Percentiles rank a stretch among this genome's conserved stretches.
Evolutionary conservation across 2,113 vertebrate genomes (phyloP).

Genomic region (Gadus chalcogrammus): DNA sequence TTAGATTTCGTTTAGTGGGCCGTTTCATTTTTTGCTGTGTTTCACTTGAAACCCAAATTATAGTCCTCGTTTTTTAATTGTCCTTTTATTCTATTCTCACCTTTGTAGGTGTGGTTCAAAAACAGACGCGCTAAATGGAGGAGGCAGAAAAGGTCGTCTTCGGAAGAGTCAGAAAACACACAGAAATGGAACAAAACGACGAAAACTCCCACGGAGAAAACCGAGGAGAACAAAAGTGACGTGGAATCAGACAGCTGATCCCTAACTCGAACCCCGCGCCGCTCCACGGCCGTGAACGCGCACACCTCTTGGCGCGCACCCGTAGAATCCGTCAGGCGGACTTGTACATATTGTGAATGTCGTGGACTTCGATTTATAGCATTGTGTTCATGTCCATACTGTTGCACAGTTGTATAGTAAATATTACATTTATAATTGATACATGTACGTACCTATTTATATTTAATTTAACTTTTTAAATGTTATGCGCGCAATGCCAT

Average conservation of each 20-base stretch:
- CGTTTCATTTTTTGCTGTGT: not conserved
- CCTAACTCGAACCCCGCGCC: slow-evolving; percentile 9
- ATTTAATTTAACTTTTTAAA: slow-evolving; percentile 44
- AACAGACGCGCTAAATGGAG: slow-evolving; percentile 98
- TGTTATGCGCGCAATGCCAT: slow-evolving; percentile 26
- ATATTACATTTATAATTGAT: slow-evolving; percentile 61
- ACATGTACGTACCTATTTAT: slow-evolving; percentile 71
- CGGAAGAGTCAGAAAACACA: slow-evolving; percentile 91
- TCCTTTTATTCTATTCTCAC: slow-evolving; percentile 21
- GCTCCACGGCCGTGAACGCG: slow-evolving; percentile 33
- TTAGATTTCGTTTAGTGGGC: not conserved
- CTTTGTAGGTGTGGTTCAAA: slow-evolving; percentile 95
- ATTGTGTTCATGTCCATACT: slow-evolving; percentile 69
- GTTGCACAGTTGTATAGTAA: slow-evolving; percentile 83
- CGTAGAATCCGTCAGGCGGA: slow-evolving; percentile 66
- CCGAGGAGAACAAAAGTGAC: slow-evolving; percentile 86
- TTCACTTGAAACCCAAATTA: not conserved
- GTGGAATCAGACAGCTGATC: slow-evolving; percentile 97
- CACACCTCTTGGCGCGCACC: slow-evolving; percentile 70
- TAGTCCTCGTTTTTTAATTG: not conserved
- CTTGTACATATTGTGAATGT: slow-evolving; percentile 81
- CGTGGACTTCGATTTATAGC: slow-evolving; percentile 41
- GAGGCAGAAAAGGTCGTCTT: slow-evolving; percentile 93
- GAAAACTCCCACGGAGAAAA: slow-evolving; percentile 84
- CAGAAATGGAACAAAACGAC: slow-evolving; percentile 90